These are phyloP conservation scores for Carcharodon carcharias DNA, from an alignment of 2,797 vertebrate species.

Conservation along the genomic window DNA sequence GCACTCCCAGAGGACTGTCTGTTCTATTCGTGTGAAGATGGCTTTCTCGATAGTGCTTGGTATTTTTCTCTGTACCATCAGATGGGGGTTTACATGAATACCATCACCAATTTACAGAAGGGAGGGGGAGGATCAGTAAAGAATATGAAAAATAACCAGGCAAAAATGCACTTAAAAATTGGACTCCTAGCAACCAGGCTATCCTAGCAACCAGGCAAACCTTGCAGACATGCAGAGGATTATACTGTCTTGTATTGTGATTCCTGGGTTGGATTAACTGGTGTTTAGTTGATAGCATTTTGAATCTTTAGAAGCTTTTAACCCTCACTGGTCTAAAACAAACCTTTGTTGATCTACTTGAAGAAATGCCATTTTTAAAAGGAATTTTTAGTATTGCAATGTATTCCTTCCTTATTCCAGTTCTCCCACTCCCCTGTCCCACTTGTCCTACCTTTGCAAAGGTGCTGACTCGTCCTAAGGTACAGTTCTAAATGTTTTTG, in stretches of 20 bases:
- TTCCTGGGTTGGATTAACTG: slow-evolving; percentile 23
- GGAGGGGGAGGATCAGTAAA: neutral
- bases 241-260: slow-evolving; percentile 3
- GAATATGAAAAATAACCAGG: neutral
- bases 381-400: neutral
- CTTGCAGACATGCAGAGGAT: neutral
- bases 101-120: neutral
- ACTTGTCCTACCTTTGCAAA: neutral
- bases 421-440: neutral
- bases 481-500: neutral
- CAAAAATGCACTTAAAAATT: neutral
- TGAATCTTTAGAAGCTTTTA: neutral
- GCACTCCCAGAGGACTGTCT: neutral
- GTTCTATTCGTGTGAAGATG: neutral
- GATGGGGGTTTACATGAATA: no score
- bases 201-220: neutral
- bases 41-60: neutral
- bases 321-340: neutral
- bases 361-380: neutral
- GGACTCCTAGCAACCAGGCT: neutral
- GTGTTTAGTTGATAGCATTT: neutral
- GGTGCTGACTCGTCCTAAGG: neutral
- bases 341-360: neutral
- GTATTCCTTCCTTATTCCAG: neutral
- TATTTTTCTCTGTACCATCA: neutral